A percentile compares a stretch with the other conserved stretches of the same genome.
Evolutionary conservation across 2,888 invertebrate species (phyloP).

Genomic region (Liodrosophila aerea): DNA sequence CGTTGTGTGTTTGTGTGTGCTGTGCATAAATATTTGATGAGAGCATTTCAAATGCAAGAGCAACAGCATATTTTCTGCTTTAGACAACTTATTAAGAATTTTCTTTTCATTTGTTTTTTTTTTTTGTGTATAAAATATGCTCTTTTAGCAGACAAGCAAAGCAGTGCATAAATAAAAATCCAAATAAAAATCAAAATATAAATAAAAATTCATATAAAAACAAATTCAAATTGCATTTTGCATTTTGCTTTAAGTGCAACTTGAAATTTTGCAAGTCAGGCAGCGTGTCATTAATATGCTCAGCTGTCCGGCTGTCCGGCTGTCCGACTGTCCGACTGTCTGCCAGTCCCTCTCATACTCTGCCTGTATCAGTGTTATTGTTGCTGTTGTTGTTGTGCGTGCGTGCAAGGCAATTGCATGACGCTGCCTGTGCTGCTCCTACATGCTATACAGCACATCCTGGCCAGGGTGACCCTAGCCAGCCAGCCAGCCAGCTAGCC

Average conservation of each 20-base stretch:
- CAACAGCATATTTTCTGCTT: constrained; percentile 2
- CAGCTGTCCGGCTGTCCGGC: background rate
- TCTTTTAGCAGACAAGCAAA: background rate
- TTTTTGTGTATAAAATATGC: too few species aligned
- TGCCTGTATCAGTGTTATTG: background rate
- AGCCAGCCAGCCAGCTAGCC: constrained; percentile 18
- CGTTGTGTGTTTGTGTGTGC: constrained; percentile 9
- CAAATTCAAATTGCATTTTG: constrained; percentile 23
- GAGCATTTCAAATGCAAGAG: constrained; percentile 34
- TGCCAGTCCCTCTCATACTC: constrained; percentile 8
- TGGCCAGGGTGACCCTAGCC: constrained; percentile 10
- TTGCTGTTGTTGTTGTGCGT: constrained; percentile 25
- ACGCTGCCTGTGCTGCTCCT: constrained; percentile 16
- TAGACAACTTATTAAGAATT: constrained; percentile 1
- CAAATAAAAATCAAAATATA: background rate
- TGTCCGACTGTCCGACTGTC: constrained; percentile 14
- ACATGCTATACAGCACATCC: too few species aligned
- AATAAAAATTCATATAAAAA: constrained; percentile 6
- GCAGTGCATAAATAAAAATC: too few species aligned
- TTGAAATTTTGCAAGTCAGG: constrained; percentile 37
- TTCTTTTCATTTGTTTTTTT: too few species aligned
- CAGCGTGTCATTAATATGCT: constrained; percentile 62
- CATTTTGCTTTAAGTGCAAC: constrained; percentile 18
- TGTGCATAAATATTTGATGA: constrained; percentile 49
- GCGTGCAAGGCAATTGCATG: constrained; percentile 48